Base-by-base conservation (phyloP, 2,888 invertebrate species). In the Clunio marinus region DNA sequence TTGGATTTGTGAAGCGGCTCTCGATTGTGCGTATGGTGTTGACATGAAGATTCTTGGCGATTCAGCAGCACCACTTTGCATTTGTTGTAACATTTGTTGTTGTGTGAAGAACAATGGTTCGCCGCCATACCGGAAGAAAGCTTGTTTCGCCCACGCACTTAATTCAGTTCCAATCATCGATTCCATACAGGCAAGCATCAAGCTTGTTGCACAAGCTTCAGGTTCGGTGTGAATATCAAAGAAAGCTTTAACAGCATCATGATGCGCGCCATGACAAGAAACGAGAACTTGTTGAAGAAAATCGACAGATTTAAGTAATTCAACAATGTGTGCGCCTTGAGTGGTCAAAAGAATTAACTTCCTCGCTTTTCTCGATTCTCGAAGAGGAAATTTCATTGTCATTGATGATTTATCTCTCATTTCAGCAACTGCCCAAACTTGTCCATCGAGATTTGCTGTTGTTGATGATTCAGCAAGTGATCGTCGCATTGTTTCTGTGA, bases 101-200 rank as follows among this genome's bases (percentile, higher is more conserved):
- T 69, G 69, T 45, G 59, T 65, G 2, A 70, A 70, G 70, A 74
- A 77, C 4, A 77, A 73, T 0, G 86, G 83, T 74, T 94, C 93
- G 1, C 92, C 91, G 24, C 97, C 96, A 75, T 93, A 95, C 71
- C 93, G 80, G 79, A 96, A 92, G 79, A 96, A 94, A 0, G 96
- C 94, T 72, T 93, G 86, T 0, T 93, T 88, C 0, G 96, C 96
- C 88, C 92, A 90, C 74, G 94, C 89, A 60, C 88, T 85, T 1
- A 91, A 81, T 70, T 91, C 87, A 10, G 82, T 81, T 73, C 87
- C 87, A 1, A 75, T 73, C 70, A 75, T 73, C 8, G 75, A 75
- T 25, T 81, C 84, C 67, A 89, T 86, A 70, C 93, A 94, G 0
- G 96, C 94, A 69, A 97, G 78, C 72, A 91, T 86, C 55, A 96